Conservation (phyloP, 2,113 vertebrate species). For the human (Homo sapiens) region GRCh38 chr5:178885001-178885500, state of each 20-base stretch:
- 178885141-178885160: neutral
- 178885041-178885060: neutral
- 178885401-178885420: neutral
- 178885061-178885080: neutral
- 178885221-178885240: neutral
- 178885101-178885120: conserved; percentile 2
- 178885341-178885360: neutral
- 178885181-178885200: conserved; percentile 11
- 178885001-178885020: conserved; percentile 46
- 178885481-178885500: neutral
- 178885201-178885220: neutral
- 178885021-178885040: neutral
- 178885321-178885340: neutral
- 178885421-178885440: neutral
- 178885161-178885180: neutral
- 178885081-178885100: conserved; percentile 22
- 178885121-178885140: neutral
- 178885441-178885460: neutral
- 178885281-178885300: neutral
- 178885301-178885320: neutral
- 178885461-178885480: neutral
- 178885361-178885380: neutral
- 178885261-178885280: neutral
- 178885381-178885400: neutral
- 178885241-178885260: neutral